These are phyloP conservation scores for Acrocera orbiculus DNA, from an alignment of 2,888 invertebrate genomes.

Conservation along the genomic window DNA sequence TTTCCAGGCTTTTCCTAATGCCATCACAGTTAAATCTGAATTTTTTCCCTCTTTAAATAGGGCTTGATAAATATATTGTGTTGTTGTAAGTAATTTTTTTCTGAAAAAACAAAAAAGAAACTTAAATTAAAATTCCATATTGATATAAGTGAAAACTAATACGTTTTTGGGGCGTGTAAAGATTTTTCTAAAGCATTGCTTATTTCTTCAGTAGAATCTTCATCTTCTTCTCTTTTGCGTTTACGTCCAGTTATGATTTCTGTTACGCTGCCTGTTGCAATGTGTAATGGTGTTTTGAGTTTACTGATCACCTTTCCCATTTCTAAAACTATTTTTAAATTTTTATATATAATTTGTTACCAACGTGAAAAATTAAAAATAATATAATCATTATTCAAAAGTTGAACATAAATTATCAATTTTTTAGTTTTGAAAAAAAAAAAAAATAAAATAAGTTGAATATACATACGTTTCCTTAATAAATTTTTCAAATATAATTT, in stretches of 20 bases:
- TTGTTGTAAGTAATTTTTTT: slow-evolving; percentile 51
- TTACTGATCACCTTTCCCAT: slow-evolving; percentile 34
- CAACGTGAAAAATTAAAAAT: too few species aligned
- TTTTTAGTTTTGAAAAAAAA: too few species aligned
- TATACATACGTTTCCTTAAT: too few species aligned
- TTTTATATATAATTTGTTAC: too few species aligned
- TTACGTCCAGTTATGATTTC: slow-evolving; percentile 34
- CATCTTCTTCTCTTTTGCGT: slow-evolving; percentile 36
- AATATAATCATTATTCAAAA: too few species aligned
- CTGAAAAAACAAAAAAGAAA: slow-evolving; percentile 16
- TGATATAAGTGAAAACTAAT: slow-evolving; percentile 6
- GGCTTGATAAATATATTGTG: slow-evolving; percentile 61
- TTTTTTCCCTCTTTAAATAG: slow-evolving; percentile 57
- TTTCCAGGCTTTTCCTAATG: slow-evolving; percentile 51
- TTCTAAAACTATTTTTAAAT: slow-evolving; percentile 1
- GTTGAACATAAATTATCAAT: too few species aligned
- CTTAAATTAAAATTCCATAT: background rate
- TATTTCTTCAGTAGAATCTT: slow-evolving; percentile 31
- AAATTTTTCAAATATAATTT: too few species aligned
- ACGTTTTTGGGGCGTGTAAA: slow-evolving; percentile 47
- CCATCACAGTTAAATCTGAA: slow-evolving; percentile 54
- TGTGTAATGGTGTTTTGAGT: slow-evolving; percentile 24
- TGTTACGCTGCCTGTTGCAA: slow-evolving; percentile 29
- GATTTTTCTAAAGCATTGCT: slow-evolving; percentile 37
- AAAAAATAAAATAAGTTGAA: too few species aligned